Percentiles rank a stretch among this genome's conserved stretches.
Evolutionary conservation across 2,888 invertebrate genomes (phyloP).

Genomic region (Dasypolia templi): DNA sequence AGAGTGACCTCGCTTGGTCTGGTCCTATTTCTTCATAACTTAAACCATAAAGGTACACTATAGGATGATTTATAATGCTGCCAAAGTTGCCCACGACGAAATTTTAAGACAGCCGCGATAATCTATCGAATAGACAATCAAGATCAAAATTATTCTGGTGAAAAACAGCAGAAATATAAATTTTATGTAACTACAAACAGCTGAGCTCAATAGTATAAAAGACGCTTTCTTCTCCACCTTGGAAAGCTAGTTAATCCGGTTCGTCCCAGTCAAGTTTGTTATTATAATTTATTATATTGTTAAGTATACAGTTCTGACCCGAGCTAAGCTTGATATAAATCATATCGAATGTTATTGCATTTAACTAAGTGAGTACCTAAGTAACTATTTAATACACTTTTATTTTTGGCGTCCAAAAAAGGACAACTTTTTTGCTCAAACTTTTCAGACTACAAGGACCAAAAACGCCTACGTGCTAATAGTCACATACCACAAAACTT

Average conservation of each 20-base stretch:
- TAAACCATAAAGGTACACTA: no score
- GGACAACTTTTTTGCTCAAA: not conserved
- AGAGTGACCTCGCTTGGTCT: no score
- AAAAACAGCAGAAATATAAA: not conserved
- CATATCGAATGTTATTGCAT: not conserved
- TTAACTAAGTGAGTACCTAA: not conserved
- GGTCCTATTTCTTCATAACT: no score
- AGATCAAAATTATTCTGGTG: not conserved
- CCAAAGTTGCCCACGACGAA: not conserved
- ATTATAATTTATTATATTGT: conserved; percentile 52
- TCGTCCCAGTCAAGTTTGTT: conserved; percentile 36
- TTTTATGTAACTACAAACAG: conserved; percentile 40
- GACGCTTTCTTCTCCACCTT: conserved; percentile 60
- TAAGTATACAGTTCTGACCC: conserved; percentile 31
- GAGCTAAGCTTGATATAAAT: not conserved
- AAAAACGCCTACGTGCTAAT: conserved; percentile 40
- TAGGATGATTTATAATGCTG: not conserved
- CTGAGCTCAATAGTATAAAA: conserved; percentile 35
- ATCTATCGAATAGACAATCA: not conserved
- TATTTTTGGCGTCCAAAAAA: not conserved
- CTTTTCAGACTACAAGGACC: not conserved
- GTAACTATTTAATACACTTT: no score
- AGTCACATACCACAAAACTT: conserved; percentile 26
- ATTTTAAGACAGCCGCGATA: not conserved
- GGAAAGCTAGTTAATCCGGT: conserved; percentile 62